Evolutionary conservation across 2,888 invertebrate species (phyloP), one percentile per base, ranked within the genome.

Genomic region (Diplolepis rosae): DNA sequence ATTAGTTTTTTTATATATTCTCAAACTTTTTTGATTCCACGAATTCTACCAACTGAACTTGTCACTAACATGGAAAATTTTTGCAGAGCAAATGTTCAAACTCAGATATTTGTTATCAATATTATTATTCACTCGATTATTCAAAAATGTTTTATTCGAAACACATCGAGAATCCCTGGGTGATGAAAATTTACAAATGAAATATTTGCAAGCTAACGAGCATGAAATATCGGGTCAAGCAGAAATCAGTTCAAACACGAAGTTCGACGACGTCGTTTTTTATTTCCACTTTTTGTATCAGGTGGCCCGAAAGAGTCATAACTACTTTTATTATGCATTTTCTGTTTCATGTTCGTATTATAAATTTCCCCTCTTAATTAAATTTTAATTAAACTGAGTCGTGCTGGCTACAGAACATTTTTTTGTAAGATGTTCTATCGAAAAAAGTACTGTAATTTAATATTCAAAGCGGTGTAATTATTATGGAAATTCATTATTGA

Each of bases 301-400:
- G 61, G 13, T 24, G 22, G 35, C 13, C 35, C 56, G 11, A 61
- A 39, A 61, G 27, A 39, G 39, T 27, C 61, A 24, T 61, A 61
- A 39, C 39, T 61, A 61, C 24, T 61, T 61, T 61, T 9, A 39
- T 61, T 42, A 61, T 61, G 27, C 27, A 24, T 39, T 61, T 22
- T 61, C 13, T 27, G 39, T 42, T 61, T 39, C 24, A 7, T 61
- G 39, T 61, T 61, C 61, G 39, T 24, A 61, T 24, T 39, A 61
- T 42, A 27, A 61, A 39, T 61, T 61, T 42, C 24, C 27, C n/a
- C 61, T 22, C 61, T 61, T 61, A 61, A 61, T 61, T 61, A 61
- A 61, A 61, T 39, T 61, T 39, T 61, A 61, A 61, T 61, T 61
- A 61, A 61, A 24, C 39, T n/a, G 6, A 39, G 39, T 7, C 9